Evolutionary conservation across 2,113 vertebrate species (phyloP), one percentile per base, ranked within the genome.

Genomic region (Alouatta palliata): DNA sequence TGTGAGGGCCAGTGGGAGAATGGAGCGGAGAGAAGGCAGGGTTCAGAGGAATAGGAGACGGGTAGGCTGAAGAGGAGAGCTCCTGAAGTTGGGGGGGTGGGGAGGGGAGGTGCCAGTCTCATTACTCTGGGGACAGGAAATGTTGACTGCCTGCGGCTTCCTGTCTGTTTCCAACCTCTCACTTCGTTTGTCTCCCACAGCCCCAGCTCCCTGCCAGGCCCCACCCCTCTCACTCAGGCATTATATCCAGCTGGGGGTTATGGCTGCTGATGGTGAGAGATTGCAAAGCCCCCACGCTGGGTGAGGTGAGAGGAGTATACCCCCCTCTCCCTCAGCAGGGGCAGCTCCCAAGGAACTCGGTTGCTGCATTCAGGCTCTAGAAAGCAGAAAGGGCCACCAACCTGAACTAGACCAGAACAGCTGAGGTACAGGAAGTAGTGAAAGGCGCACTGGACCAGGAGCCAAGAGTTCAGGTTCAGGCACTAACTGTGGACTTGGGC

Each of bases 131-230:
- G 93, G 96, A 97, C 93, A 98, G 98, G 97, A 98, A 98, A 98
- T 98, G 97, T 98, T 98, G 98, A 98, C 98, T 79, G 96, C 97
- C 66, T 93, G 96, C 96, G 92, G 93, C 95, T 98, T 98, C 98
- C 98, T 93, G 96, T 95, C 97, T 91, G 87, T 96, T 97, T 95
- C 95, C 88, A 97, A 94, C 93, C 94, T 97, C 94, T 91, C 93
- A 97, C 96, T 97, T 96, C 91, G 37, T 98, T 98, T 98, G 98
- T 97, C 95, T 97, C 91, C 93, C 91, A 89, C 94, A 13, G 16
- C 14, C 89, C 91, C 91, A 88, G 88, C 86, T 37, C 13, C 90
- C 52, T 47, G 58, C 77, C 5, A 19, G 54, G 96, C 96, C 91
- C 94, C 97, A 96, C 97, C 97, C 77, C 85, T 94, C 77, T 91